These are phyloP conservation scores for Pyrocoelia pectoralis DNA, from an alignment of 2,888 invertebrate genomes.

Conservation along the genomic window DNA sequence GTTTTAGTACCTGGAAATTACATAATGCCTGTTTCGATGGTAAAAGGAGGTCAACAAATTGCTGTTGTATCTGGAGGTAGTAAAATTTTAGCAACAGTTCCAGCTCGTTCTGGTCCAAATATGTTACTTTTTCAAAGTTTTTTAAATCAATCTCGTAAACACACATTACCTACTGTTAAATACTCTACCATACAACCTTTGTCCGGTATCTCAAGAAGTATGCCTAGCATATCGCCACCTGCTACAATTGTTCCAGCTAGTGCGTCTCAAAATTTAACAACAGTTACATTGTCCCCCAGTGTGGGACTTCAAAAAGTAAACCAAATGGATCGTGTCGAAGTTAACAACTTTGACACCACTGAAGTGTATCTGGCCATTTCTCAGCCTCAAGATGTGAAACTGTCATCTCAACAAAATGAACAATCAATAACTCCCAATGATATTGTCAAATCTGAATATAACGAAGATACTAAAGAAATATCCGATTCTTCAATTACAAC, in stretches of 20 bases:
- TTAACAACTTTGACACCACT: slow-evolving; percentile 44
- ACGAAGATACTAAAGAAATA: slow-evolving; percentile 34
- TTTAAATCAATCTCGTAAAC: slow-evolving; percentile 70
- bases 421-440: slow-evolving; percentile 38
- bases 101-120: slow-evolving; percentile 66
- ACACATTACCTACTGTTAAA: slow-evolving; percentile 66
- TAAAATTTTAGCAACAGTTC: slow-evolving; percentile 63
- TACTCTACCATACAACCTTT: slow-evolving; percentile 59
- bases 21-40: slow-evolving; percentile 74
- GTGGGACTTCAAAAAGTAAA: slow-evolving; percentile 58
- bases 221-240: slow-evolving; percentile 55
- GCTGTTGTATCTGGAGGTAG: slow-evolving; percentile 77
- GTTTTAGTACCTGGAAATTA: slow-evolving; percentile 78
- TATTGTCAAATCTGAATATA: slow-evolving; percentile 49
- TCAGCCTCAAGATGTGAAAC: slow-evolving; percentile 50
- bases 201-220: slow-evolving; percentile 52
- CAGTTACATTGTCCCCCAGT: slow-evolving; percentile 56
- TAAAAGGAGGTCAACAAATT: slow-evolving; percentile 76
- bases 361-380: slow-evolving; percentile 57
- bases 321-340: slow-evolving; percentile 46
- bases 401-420: slow-evolving; percentile 38
- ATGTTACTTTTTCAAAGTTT: slow-evolving; percentile 72
- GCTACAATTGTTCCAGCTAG: slow-evolving; percentile 54
- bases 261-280: slow-evolving; percentile 54
- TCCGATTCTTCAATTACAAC: slow-evolving; percentile 52